Conservation (phyloP, 2,113 vertebrate species). For the Python bivittatus region DNA sequence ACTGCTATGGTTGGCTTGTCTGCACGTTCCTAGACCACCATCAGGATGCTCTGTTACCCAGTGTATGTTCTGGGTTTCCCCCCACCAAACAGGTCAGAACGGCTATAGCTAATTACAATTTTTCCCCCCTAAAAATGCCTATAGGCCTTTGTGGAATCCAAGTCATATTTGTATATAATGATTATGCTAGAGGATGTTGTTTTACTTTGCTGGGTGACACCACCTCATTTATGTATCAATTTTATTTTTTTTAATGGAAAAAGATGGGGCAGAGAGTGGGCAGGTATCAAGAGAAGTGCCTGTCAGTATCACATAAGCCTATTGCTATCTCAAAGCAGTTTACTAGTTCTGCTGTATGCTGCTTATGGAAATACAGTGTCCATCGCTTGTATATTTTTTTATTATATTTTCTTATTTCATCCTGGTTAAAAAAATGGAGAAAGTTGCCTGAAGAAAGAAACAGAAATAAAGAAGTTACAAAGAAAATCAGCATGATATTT, state of each 20-base stretch:
- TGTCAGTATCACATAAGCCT: too few relatives aligned
- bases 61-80: background rate
- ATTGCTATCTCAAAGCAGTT: too few relatives aligned
- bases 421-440: background rate
- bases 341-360: background rate
- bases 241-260: too few relatives aligned
- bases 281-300: too few relatives aligned
- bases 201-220: too few relatives aligned
- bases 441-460: background rate
- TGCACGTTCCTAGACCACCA: background rate
- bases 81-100: background rate
- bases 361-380: background rate
- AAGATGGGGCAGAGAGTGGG: too few relatives aligned
- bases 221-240: too few relatives aligned
- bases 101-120: background rate
- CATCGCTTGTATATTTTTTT: background rate
- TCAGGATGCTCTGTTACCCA: background rate
- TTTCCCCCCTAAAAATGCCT: background rate
- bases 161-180: background rate
- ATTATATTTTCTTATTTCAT: too few relatives aligned
- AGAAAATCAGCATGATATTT: too few relatives aligned
- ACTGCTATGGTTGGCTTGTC: background rate
- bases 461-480: too few relatives aligned
- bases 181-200: too few relatives aligned
- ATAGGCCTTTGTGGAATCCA: background rate